phyloP scores from a whole-genome alignment of 2,797 vertebrate species.

The Crenuchus spilurus region DNA sequence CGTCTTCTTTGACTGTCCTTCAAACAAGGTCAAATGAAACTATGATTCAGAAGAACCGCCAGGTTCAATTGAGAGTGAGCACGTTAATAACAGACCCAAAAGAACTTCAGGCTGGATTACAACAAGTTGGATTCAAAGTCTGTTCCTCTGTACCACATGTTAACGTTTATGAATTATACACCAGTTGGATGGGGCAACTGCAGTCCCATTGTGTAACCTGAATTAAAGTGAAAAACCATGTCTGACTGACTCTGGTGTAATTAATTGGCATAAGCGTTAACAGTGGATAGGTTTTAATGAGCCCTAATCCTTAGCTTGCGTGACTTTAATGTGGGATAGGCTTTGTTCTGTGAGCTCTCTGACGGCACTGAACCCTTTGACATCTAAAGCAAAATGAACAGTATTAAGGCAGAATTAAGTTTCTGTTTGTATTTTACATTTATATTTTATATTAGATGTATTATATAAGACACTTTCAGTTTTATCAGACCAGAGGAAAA shows the following conservation, averaged over 20 bases:
- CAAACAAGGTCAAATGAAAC: slow-evolving; percentile 28
- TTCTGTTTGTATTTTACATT: background rate
- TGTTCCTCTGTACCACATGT: slow-evolving; percentile 26
- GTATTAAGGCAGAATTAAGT: background rate
- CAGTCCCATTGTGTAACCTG: slow-evolving; percentile 26
- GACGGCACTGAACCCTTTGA: background rate
- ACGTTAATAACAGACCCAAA: slow-evolving; percentile 9
- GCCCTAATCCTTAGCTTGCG: slow-evolving; percentile 12
- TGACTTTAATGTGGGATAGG: slow-evolving; percentile 1
- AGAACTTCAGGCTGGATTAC: slow-evolving; percentile 7
- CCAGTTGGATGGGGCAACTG: background rate
- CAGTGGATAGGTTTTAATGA: slow-evolving; percentile 25
- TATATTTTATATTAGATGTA: no score
- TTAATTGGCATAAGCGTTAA: slow-evolving; percentile 15
- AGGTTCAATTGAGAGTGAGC: slow-evolving; percentile 34
- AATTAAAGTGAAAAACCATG: background rate
- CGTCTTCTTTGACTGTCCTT: slow-evolving; percentile 40
- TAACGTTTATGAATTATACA: slow-evolving; percentile 24
- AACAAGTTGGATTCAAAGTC: slow-evolving; percentile 13
- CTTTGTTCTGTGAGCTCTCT: background rate
- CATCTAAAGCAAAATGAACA: background rate
- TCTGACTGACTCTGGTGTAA: background rate
- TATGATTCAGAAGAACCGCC: slow-evolving; percentile 40
- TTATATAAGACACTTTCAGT: background rate
- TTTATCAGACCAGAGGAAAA: background rate